phyloP scores from a whole-genome alignment of 2,113 vertebrate genomes.

The Amphiprion percula region DNA sequence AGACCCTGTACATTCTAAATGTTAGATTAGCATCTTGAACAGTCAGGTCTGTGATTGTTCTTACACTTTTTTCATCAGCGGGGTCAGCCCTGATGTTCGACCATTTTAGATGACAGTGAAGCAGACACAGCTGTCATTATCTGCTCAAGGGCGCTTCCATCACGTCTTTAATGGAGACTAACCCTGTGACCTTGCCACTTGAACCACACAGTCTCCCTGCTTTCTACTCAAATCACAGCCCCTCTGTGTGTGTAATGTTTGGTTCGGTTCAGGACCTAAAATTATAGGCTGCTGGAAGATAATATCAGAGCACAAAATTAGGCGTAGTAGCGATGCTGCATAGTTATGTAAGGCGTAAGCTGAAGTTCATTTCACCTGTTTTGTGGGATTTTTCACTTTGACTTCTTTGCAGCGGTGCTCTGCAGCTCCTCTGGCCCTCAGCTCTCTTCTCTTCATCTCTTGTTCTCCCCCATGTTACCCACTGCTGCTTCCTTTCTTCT shows the following conservation, averaged over 20 bases:
- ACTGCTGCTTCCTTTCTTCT: conserved; percentile 29
- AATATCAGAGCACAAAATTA: conserved; percentile 16
- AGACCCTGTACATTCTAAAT: conserved; percentile 22
- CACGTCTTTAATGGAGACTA: conserved; percentile 3
- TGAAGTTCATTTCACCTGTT: conserved; percentile 44
- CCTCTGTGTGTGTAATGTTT: background rate
- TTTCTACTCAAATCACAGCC: conserved; percentile 1
- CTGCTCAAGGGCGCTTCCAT: background rate
- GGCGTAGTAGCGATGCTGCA: conserved; percentile 23
- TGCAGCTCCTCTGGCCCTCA: conserved; percentile 35
- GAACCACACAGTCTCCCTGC: conserved; percentile 1
- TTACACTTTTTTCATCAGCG: conserved; percentile 28
- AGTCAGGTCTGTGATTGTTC: conserved; percentile 11
- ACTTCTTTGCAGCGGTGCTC: conserved; percentile 1
- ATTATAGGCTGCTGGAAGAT: conserved; percentile 16
- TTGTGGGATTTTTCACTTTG: conserved; percentile 5
- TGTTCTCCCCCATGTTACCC: conserved; percentile 28
- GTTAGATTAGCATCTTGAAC: conserved; percentile 43
- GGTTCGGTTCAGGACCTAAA: conserved; percentile 18
- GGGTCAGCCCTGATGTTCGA: conserved; percentile 41
- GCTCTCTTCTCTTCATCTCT: conserved; percentile 29
- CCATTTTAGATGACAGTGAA: conserved; percentile 7
- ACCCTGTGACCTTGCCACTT: conserved; percentile 21
- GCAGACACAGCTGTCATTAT: conserved; percentile 27
- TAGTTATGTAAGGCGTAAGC: conserved; percentile 31